A percentile compares a stretch with the other conserved stretches of the same genome.
Conservation (phyloP, 2,888 invertebrate species). For the Dolichopus griseipennis region DNA sequence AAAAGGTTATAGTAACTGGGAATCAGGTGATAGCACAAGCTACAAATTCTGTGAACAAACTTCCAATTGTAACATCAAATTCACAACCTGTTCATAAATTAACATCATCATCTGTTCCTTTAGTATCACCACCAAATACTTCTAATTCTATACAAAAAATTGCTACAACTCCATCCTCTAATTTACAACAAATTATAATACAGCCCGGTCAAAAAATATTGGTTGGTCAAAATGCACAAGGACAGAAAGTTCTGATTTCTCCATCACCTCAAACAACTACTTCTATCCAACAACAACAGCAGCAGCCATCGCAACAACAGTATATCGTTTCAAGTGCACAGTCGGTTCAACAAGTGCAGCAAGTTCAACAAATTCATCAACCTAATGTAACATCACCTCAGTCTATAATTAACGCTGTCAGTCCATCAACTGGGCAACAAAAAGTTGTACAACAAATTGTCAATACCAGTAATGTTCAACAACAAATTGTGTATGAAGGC, state of each 20-base stretch:
- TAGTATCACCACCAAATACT: slow-evolving; percentile 17
- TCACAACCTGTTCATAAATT: slow-evolving; percentile 29
- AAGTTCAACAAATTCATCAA: slow-evolving; percentile 21
- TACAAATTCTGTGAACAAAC: slow-evolving; percentile 19
- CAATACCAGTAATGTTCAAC: slow-evolving; percentile 41
- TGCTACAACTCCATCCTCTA: slow-evolving; percentile 27
- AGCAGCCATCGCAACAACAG: slow-evolving; percentile 18
- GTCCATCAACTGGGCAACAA: slow-evolving; percentile 23
- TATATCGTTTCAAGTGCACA: slow-evolving; percentile 16
- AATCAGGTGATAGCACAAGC: slow-evolving; percentile 20
- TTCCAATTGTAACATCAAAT: slow-evolving; percentile 21
- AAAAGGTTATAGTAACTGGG: slow-evolving; percentile 19
- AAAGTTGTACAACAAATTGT: slow-evolving; percentile 43
- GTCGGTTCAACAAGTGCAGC: slow-evolving; percentile 27
- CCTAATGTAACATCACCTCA: slow-evolving; percentile 18
- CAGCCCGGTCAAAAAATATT: slow-evolving; percentile 39
- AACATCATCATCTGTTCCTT: slow-evolving; percentile 25
- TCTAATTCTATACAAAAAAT: slow-evolving; percentile 16
- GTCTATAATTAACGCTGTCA: background rate
- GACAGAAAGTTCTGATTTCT: slow-evolving; percentile 42
- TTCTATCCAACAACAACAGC: slow-evolving; percentile 16
- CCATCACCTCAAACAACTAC: slow-evolving; percentile 24
- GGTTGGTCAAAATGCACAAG: slow-evolving; percentile 39
- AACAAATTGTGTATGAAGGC: slow-evolving; percentile 42
- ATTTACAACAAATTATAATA: slow-evolving; percentile 38